These are phyloP conservation scores for Dreissena polymorpha DNA, from an alignment of 1,140 invertebrate species.

Conservation along the genomic window DNA sequence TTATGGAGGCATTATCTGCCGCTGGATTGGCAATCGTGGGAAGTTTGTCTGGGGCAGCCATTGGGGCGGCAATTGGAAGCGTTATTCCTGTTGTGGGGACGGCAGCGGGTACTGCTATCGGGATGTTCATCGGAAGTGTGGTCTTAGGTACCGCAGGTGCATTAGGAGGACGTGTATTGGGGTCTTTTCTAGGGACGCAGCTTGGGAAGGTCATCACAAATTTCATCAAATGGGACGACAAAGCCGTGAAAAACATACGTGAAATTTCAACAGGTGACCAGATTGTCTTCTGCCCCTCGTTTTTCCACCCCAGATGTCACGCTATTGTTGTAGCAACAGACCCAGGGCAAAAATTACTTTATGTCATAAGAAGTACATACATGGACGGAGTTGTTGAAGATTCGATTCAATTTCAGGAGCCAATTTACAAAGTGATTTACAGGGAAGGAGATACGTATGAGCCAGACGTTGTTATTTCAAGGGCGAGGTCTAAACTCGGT, in stretches of 20 bases:
- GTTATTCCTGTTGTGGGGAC: constrained; percentile 6
- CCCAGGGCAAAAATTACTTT: neutral
- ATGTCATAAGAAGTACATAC: neutral
- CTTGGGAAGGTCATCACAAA: neutral
- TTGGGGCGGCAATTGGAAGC: neutral
- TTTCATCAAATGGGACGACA: constrained; percentile 10
- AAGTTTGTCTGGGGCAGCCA: neutral
- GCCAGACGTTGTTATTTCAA: neutral
- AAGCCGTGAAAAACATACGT: neutral
- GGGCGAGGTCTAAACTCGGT: neutral
- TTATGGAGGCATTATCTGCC: neutral
- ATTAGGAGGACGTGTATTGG: neutral
- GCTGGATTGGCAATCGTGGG: constrained; percentile 14
- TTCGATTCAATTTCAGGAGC: neutral
- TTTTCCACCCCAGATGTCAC: neutral
- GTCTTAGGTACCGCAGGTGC: neutral
- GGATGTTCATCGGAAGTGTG: neutral
- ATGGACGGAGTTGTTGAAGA: neutral
- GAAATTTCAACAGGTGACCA: neutral
- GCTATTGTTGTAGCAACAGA: neutral
- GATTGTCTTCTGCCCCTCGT: neutral
- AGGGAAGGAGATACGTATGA: neutral
- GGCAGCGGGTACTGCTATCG: neutral
- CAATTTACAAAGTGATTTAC: constrained; percentile 2
- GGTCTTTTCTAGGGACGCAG: neutral